Conservation (phyloP, 2,888 invertebrate species). For the Netelia melanura region DNA sequence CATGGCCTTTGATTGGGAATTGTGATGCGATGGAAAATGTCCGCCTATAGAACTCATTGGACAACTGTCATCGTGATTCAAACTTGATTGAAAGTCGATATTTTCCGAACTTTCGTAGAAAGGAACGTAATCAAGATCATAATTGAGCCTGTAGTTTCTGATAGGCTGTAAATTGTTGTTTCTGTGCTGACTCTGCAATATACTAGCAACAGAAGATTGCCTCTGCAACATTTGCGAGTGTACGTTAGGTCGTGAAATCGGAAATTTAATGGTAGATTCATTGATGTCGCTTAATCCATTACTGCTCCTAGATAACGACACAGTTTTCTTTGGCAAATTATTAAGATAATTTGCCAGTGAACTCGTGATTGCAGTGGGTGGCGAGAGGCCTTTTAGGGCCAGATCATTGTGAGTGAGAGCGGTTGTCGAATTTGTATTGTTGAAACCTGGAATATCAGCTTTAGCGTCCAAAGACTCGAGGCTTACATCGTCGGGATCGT, state of each 20-base stretch:
- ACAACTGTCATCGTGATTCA: constrained; percentile 69
- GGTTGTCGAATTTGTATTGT: constrained; percentile 64
- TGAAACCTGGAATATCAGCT: constrained; percentile 63
- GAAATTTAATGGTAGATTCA: constrained; percentile 76
- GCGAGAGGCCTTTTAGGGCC: constrained; percentile 75
- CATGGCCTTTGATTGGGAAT: constrained; percentile 71
- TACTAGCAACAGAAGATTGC: constrained; percentile 80
- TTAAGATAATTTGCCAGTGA: constrained; percentile 81
- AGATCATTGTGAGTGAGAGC: constrained; percentile 68
- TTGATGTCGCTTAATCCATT: constrained; percentile 78
- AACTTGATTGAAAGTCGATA: constrained; percentile 71
- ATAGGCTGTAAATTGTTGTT: constrained; percentile 77
- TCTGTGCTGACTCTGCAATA: constrained; percentile 78
- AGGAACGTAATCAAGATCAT: constrained; percentile 81
- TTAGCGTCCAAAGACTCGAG: constrained; percentile 69
- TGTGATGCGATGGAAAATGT: constrained; percentile 72
- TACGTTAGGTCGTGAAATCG: constrained; percentile 64
- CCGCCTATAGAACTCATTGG: constrained; percentile 45
- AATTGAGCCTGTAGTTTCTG: constrained; percentile 80
- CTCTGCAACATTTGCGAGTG: constrained; percentile 75
- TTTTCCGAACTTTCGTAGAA: constrained; percentile 81
- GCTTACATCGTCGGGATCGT: constrained; percentile 65
- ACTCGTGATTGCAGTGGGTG: constrained; percentile 79
- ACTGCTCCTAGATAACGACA: constrained; percentile 77
- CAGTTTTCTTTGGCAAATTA: constrained; percentile 81